phyloP scores from a whole-genome alignment of 2,797 vertebrate genomes.

The Chelon labrosus region DNA sequence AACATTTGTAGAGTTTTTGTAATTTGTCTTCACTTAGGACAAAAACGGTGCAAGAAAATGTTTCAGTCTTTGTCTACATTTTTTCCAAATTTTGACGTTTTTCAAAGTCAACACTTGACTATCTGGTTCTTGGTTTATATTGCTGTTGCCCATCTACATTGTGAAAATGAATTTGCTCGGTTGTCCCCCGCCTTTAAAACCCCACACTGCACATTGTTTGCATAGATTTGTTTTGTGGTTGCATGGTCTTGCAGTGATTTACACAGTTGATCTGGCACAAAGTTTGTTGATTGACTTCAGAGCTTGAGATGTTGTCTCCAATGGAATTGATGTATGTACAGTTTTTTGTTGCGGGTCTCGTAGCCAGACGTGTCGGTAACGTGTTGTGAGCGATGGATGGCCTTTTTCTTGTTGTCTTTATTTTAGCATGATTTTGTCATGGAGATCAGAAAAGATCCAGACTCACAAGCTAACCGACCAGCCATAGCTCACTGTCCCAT shows the following conservation, averaged over 20 bases:
- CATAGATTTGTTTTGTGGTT: conserved; percentile 29
- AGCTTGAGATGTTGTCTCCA: conserved; percentile 29
- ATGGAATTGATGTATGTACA: background rate
- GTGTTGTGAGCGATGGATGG: conserved; percentile 28
- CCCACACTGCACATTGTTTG: background rate
- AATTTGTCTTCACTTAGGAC: too few relatives aligned
- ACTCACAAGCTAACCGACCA: background rate
- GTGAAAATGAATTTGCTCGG: conserved; percentile 1
- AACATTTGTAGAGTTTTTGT: too few relatives aligned
- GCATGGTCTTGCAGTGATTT: conserved; percentile 46
- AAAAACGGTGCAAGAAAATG: background rate
- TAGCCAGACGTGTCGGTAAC: conserved; percentile 3
- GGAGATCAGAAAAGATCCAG: conserved; percentile 1
- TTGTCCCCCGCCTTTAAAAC: background rate
- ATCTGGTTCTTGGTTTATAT: too few relatives aligned
- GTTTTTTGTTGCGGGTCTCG: conserved; percentile 12
- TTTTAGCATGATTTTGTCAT: conserved; percentile 21
- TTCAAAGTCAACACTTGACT: too few relatives aligned
- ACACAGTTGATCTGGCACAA: conserved; percentile 20
- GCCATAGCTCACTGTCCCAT: conserved; percentile 37
- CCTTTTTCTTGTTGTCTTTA: background rate
- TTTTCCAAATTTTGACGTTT: background rate
- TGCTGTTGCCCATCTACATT: conserved; percentile 22
- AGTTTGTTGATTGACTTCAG: conserved; percentile 24
- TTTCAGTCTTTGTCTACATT: too few relatives aligned